Evolutionary conservation across 1,140 invertebrate species (phyloP).

Genomic region (Drosophila busckii): DNA sequence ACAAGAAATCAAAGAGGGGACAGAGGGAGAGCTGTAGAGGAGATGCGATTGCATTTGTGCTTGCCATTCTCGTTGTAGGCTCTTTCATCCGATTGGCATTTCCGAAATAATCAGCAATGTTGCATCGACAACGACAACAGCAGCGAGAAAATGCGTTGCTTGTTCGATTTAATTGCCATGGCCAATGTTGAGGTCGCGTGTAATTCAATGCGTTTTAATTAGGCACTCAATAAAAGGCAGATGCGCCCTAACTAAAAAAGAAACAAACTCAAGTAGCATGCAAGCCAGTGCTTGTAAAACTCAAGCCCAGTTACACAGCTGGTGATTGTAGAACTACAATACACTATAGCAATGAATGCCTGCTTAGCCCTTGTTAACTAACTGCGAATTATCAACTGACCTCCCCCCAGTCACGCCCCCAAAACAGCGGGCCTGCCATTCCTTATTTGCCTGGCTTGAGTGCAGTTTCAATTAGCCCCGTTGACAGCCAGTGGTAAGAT

Average conservation of each 20-base stretch:
- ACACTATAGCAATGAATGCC: slow-evolving; percentile 8
- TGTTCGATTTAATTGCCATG: slow-evolving; percentile 74
- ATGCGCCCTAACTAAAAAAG: slow-evolving; percentile 28
- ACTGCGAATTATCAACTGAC: too few species aligned
- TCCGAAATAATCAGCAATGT: slow-evolving; percentile 66
- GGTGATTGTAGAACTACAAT: too few species aligned
- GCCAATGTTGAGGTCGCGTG: slow-evolving; percentile 47
- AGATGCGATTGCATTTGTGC: slow-evolving; percentile 5
- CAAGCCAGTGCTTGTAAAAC: slow-evolving; percentile 12
- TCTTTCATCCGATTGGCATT: slow-evolving; percentile 74
- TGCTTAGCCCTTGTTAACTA: slow-evolving; percentile 5
- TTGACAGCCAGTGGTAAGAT: slow-evolving; percentile 28
- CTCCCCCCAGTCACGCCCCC: too few species aligned
- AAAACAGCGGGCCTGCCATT: too few species aligned
- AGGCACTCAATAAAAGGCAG: slow-evolving; percentile 63
- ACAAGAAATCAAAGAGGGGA: slow-evolving; percentile 10
- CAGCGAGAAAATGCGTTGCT: slow-evolving; percentile 35
- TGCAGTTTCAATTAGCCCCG: slow-evolving; percentile 42
- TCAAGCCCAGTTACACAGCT: slow-evolving; percentile 10
- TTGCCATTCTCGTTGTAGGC: slow-evolving; percentile 30
- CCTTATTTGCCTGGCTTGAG: slow-evolving; percentile 14
- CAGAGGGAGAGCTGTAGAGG: background rate
- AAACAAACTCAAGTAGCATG: background rate
- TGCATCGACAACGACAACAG: slow-evolving; percentile 42
- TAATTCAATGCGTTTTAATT: slow-evolving; percentile 72